Evolutionary conservation across 1,140 invertebrate species (phyloP).

Genomic region (Diabrotica virgifera): DNA sequence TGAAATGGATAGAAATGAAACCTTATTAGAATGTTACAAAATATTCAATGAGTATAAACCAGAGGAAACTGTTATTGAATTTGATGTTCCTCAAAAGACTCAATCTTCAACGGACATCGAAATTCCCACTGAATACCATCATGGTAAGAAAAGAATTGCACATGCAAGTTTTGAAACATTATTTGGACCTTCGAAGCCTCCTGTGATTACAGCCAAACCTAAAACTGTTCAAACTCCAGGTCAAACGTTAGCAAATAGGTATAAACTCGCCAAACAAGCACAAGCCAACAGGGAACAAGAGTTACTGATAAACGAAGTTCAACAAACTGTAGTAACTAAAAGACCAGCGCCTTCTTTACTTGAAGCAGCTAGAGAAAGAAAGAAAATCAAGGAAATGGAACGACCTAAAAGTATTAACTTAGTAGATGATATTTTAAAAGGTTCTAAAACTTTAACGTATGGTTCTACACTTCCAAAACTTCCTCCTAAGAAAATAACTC

Average conservation of each 20-base stretch:
- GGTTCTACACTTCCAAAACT: neutral
- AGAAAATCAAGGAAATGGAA: constrained; percentile 23
- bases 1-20: constrained; percentile 37
- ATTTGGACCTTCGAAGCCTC: constrained; percentile 18
- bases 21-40: constrained; percentile 66
- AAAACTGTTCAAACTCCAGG: constrained; percentile 34
- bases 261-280: constrained; percentile 36
- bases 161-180: constrained; percentile 47
- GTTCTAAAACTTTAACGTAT: constrained; percentile 20
- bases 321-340: constrained; percentile 20
- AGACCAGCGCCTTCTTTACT: constrained; percentile 28
- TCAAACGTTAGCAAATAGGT: constrained; percentile 40
- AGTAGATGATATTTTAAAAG: constrained; percentile 41
- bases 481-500: constrained; percentile 53
- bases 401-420: constrained; percentile 5
- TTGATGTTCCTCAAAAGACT: constrained; percentile 10
- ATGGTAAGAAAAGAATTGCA: constrained; percentile 50
- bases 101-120: neutral
- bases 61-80: constrained; percentile 14
- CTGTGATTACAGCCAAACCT: constrained; percentile 17
- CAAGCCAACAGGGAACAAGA: constrained; percentile 42
- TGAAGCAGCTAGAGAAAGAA: constrained; percentile 32
- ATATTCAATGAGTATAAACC: constrained; percentile 63
- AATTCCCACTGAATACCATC: neutral
- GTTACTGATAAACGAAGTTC: constrained; percentile 39